A percentile compares a stretch with the other conserved stretches of the same genome.
phyloP scores from a whole-genome alignment of 2,888 invertebrate genomes.

The Andricus quercusramuli region DNA sequence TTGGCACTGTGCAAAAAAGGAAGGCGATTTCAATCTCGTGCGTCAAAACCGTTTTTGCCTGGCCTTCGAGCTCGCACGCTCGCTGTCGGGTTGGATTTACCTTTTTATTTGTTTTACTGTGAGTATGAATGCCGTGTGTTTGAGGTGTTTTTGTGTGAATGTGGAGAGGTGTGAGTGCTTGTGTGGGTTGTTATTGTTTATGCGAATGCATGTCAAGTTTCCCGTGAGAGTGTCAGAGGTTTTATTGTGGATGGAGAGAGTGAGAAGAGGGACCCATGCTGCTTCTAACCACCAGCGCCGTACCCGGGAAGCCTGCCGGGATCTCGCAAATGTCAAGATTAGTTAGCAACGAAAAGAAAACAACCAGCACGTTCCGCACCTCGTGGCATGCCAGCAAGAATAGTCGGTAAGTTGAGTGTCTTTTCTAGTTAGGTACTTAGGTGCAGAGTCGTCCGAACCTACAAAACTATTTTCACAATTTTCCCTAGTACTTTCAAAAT shows the following conservation, averaged over 20 bases:
- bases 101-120: slow-evolving; percentile 15
- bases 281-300: slow-evolving; percentile 29
- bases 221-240: slow-evolving; percentile 29
- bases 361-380: slow-evolving; percentile 43
- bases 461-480: not conserved
- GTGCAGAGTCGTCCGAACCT: not conserved
- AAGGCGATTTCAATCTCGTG: slow-evolving; percentile 20
- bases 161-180: slow-evolving; percentile 20
- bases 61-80: slow-evolving; percentile 9
- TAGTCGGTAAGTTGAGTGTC: slow-evolving; percentile 54
- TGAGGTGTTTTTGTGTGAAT: slow-evolving; percentile 39
- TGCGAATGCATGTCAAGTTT: slow-evolving; percentile 39
- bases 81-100: slow-evolving; percentile 20
- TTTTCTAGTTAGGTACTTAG: slow-evolving; percentile 30
- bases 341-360: slow-evolving; percentile 35
- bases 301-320: slow-evolving; percentile 42
- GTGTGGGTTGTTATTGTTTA: slow-evolving; percentile 32
- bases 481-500: not conserved
- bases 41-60: not conserved
- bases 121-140: slow-evolving; percentile 33
- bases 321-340: slow-evolving; percentile 38
- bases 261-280: slow-evolving; percentile 29
- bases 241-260: slow-evolving; percentile 26
- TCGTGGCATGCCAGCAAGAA: slow-evolving; percentile 44
- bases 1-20: slow-evolving; percentile 13